Evolutionary conservation across 53 echinoderm and acorn worm species (phyloP).

Genomic region (Apostichopus leukothele): DNA sequence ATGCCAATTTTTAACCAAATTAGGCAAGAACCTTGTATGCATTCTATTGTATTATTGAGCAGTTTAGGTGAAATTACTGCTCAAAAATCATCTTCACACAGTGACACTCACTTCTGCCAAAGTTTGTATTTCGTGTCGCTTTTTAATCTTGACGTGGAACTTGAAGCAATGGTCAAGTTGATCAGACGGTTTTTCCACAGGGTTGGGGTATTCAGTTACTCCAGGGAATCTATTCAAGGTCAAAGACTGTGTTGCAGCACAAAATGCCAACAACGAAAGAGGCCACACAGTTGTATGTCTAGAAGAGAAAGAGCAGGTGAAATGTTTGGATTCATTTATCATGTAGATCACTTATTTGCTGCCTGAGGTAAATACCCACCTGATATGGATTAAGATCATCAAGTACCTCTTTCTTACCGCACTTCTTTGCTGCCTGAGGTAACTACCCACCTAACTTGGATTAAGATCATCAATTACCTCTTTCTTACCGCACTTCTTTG

Average conservation of each 20-base stretch:
- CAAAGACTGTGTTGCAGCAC: constrained; percentile 68
- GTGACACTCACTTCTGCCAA: constrained; percentile 61
- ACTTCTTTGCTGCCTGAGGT: too few species aligned
- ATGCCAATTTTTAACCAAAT: too few species aligned
- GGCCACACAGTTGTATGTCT: constrained; percentile 70
- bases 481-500: constrained; percentile 17
- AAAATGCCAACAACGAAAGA: constrained; percentile 72
- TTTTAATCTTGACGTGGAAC: constrained; percentile 81
- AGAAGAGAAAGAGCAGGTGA: neutral
- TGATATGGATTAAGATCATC: too few species aligned
- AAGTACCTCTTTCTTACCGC: neutral
- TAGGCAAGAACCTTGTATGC: too few species aligned
- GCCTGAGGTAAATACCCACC: too few species aligned
- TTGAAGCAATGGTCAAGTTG: constrained; percentile 66
- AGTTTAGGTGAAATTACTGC: neutral
- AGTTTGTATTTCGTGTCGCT: constrained; percentile 78
- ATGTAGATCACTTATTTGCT: too few species aligned
- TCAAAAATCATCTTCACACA: neutral
- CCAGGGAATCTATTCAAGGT: constrained; percentile 54
- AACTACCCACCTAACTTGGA: too few species aligned
- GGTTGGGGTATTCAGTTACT: neutral
- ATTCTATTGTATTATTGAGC: too few species aligned
- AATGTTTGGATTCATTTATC: neutral
- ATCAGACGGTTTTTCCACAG: constrained; percentile 23
- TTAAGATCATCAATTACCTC: neutral